phyloP scores from a whole-genome alignment of 1,140 invertebrate species.

The Asbolus verrucosus region DNA sequence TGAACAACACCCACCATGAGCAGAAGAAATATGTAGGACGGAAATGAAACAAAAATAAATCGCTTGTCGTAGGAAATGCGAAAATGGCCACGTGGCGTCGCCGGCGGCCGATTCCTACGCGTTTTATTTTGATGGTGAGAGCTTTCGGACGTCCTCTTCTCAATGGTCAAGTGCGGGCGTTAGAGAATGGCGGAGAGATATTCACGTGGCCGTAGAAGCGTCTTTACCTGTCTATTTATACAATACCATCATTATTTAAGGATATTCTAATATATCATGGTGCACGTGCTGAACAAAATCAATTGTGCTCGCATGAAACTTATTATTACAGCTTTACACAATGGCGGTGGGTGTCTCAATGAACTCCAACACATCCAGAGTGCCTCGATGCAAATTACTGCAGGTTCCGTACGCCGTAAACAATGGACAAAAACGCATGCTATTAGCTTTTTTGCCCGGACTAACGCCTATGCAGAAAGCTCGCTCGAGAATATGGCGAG shows the following conservation, averaged over 20 bases:
- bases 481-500: no score
- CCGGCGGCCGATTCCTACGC: conserved; percentile 11
- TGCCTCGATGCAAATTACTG: conserved; percentile 59
- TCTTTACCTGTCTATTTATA: conserved; percentile 57
- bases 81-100: conserved; percentile 22
- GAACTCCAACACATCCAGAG: conserved; percentile 59
- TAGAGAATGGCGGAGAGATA: conserved; percentile 36
- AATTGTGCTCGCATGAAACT: conserved; percentile 61
- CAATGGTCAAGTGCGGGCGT: conserved; percentile 9
- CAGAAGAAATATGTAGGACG: not conserved
- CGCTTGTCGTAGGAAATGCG: conserved; percentile 1
- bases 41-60: conserved; percentile 19
- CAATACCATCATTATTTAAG: conserved; percentile 62
- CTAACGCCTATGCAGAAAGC: conserved; percentile 42
- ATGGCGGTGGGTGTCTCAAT: conserved; percentile 61
- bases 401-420: conserved; percentile 55
- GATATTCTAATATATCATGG: conserved; percentile 63
- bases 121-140: not conserved
- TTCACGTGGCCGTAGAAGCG: conserved; percentile 38
- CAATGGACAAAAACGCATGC: conserved; percentile 56
- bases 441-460: conserved; percentile 51
- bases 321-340: conserved; percentile 61
- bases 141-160: not conserved
- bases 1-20: not conserved
- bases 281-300: conserved; percentile 61